Evolutionary conservation across 2,113 vertebrate genomes (phyloP).

Genomic region (Myiagra hebetior): DNA sequence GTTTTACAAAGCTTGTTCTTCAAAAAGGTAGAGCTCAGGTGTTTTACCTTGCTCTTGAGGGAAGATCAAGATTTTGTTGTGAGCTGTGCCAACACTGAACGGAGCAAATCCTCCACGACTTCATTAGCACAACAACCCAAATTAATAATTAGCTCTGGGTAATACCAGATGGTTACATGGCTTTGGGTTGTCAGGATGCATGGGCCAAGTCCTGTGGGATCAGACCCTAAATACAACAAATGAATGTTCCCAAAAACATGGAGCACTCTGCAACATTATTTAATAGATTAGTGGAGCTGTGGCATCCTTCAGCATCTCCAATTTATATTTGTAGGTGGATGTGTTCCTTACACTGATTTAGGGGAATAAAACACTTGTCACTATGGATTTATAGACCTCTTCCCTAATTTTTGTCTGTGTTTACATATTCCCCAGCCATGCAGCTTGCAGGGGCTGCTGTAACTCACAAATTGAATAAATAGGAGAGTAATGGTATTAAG

Average conservation of each 20-base stretch:
- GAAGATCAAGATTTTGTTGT: not conserved
- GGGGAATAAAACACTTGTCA: not conserved
- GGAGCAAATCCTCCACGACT: not conserved
- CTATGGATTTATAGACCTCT: not conserved
- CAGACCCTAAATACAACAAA: not conserved
- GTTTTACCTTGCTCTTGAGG: not conserved
- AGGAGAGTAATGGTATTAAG: not conserved
- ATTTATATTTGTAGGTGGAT: not conserved
- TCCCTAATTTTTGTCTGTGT: not conserved
- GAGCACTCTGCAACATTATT: not conserved
- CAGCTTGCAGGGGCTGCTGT: not conserved
- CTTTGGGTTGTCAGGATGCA: not conserved
- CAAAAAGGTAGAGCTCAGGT: not conserved
- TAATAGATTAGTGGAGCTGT: accelerated
- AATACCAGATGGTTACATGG: not conserved
- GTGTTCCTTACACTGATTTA: not conserved
- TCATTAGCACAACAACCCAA: not conserved
- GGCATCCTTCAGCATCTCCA: not conserved
- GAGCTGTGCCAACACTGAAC: not conserved
- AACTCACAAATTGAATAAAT: not conserved
- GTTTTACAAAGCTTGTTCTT: not conserved
- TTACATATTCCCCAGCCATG: not conserved
- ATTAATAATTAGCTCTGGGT: not conserved
- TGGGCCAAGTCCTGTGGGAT: not conserved
- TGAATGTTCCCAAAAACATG: not conserved